Evolutionary conservation across 1,140 invertebrate species (phyloP), one percentile per base, ranked within the genome.

Genomic region (Drosophila mojavensis): DNA sequence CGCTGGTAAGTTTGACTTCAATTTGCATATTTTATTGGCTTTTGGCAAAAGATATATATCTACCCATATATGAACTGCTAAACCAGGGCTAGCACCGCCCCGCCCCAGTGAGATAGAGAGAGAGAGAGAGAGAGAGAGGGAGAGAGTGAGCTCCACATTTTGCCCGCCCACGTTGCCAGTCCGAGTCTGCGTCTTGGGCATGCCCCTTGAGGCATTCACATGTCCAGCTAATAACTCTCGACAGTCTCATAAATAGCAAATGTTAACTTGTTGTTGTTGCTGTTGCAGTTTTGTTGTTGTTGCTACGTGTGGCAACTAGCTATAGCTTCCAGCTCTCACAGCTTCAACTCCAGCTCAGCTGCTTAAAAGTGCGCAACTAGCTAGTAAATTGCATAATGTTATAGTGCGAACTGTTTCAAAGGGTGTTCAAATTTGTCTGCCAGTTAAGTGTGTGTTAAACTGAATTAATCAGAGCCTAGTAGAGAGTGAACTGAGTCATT

Each of bases 171-270:
- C 63, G 63, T 55, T 50, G 33, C 59, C 0, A 30, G 28, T 30
- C 4, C 64, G 63, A 62, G 75, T 50, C 69, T 62, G 82, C 78
- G 84, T 88, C 78, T 76, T 76, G 67, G 78, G 77, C 83, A 66
- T 80, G 61, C 55, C 88, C 88, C 84, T 68, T 45, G 78, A 62
- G 84, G 72, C 73, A 67, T 81, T 79, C 58, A 82, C 84, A 91
- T 91, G 89, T 89, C 89, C 89, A 82, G 89, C 89, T 91, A 91
- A 91, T 91, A 91, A 91, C 89, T 91, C 89, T 91, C 89, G 84
- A 84, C 89, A 91, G 89, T 91, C 89, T 91, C 89, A 91, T 91
- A 91, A 91, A 91, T 91, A 91, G 79, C 77, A 86, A 91, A 91
- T 91, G 84, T 75, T 80, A 74, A 58, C 67, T 84, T 80, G 69